phyloP scores from a whole-genome alignment of 1,140 invertebrate genomes.

The Pteromalus puparum region DNA sequence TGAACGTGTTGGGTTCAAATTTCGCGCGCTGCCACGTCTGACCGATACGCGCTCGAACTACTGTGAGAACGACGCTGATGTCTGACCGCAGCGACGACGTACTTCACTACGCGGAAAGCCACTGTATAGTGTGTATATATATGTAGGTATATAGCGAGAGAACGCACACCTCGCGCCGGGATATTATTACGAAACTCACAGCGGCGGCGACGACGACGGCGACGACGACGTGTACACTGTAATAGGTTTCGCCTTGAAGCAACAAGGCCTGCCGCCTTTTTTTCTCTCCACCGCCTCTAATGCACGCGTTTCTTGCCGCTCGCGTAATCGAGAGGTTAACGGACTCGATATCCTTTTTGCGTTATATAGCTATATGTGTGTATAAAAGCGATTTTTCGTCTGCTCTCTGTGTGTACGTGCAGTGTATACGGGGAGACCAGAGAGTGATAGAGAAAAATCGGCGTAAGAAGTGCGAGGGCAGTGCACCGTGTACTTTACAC shows the following conservation, averaged over 20 bases:
- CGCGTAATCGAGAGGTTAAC: constrained; percentile 9
- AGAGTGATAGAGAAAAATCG: not conserved
- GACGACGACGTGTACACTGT: constrained; percentile 14
- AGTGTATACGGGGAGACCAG: not conserved
- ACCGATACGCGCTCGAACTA: constrained; percentile 33
- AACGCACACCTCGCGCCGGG: not conserved
- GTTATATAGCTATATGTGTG: too few relatives aligned
- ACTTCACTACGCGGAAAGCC: not conserved
- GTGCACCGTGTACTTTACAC: not conserved
- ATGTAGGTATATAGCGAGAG: constrained; percentile 10
- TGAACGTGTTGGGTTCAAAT: not conserved
- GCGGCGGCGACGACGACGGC: not conserved
- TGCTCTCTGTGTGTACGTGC: not conserved
- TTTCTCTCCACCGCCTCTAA: constrained; percentile 16
- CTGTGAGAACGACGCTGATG: not conserved
- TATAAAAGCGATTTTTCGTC: not conserved
- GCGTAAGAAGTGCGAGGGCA: constrained; percentile 9
- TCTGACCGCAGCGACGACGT: not conserved
- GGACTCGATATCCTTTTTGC: constrained; percentile 20
- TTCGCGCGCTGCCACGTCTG: constrained; percentile 2
- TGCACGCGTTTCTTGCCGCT: constrained; percentile 33
- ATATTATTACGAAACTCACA: constrained; percentile 29
- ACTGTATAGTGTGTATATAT: not conserved
- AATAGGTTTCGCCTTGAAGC: constrained; percentile 45
- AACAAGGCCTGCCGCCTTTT: constrained; percentile 35